phyloP scores from a whole-genome alignment of 1,140 invertebrate genomes.

The Lanistes nyassanus region DNA sequence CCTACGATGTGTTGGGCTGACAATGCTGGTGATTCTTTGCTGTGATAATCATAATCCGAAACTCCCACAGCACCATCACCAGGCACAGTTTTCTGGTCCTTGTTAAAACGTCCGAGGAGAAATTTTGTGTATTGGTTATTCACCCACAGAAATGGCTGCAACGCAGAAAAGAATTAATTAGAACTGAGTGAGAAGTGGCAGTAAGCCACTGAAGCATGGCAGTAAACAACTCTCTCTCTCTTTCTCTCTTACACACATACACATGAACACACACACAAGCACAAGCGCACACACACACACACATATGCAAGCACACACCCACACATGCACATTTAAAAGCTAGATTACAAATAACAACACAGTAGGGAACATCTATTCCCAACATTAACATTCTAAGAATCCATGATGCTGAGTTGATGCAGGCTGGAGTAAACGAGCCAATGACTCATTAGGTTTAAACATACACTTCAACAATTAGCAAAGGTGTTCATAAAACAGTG shows the following conservation, averaged over 20 bases:
- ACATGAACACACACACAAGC: neutral
- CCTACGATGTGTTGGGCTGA: conserved; percentile 54
- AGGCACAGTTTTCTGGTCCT: conserved; percentile 27
- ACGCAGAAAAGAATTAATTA: neutral
- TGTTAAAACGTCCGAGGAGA: conserved; percentile 50
- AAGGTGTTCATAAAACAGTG: no score
- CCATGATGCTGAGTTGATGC: no score
- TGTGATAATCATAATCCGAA: neutral
- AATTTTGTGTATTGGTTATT: conserved; percentile 54
- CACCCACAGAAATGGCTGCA: conserved; percentile 58
- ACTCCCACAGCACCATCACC: conserved; percentile 18
- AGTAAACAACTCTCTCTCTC: neutral
- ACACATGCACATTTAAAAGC: no score
- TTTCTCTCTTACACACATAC: neutral
- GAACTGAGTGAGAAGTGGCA: neutral
- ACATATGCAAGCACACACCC: no score
- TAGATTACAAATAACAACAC: no score
- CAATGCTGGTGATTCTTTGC: conserved; percentile 32
- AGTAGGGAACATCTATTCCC: no score
- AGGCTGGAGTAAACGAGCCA: no score
- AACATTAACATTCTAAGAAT: no score
- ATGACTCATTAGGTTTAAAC: no score
- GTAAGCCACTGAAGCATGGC: neutral
- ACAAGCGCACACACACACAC: neutral
- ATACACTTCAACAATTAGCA: no score